phyloP scores from a whole-genome alignment of 2,797 vertebrate species.

The Tinamus major region DNA sequence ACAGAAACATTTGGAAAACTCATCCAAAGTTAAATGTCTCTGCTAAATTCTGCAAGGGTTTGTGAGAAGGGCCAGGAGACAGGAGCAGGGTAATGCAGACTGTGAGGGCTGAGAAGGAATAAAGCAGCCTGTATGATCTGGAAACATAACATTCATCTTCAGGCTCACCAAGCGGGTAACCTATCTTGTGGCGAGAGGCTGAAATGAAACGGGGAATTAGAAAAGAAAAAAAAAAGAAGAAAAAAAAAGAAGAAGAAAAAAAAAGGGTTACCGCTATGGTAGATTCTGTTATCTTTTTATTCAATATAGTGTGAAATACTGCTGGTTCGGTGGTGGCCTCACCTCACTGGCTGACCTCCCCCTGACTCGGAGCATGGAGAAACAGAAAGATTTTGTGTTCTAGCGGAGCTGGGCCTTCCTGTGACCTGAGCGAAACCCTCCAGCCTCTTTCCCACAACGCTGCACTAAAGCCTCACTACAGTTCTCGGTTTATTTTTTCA shows the following conservation, averaged over 20 bases:
- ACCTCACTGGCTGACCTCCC: slow-evolving; percentile 79
- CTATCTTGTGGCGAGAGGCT: neutral
- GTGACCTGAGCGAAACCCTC: slow-evolving; percentile 80
- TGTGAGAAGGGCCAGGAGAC: neutral
- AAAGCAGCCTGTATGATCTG: neutral
- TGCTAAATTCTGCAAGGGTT: accelerated
- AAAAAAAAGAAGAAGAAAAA: neutral
- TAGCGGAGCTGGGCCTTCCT: slow-evolving; percentile 75
- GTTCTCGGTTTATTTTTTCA: slow-evolving; percentile 93
- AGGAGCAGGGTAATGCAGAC: neutral
- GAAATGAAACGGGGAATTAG: neutral
- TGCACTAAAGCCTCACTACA: slow-evolving; percentile 74
- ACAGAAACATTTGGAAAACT: neutral
- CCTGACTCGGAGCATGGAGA: slow-evolving; percentile 76
- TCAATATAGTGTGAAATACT: neutral
- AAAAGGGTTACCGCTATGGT: accelerated
- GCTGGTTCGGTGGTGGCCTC: neutral
- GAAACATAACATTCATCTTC: neutral
- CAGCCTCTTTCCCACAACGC: slow-evolving; percentile 82
- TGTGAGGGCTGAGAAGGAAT: neutral
- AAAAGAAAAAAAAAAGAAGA: neutral
- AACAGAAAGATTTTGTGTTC: slow-evolving; percentile 82
- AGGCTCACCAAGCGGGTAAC: neutral
- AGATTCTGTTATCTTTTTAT: accelerated
- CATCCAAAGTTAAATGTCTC: neutral